Evolutionary conservation across 2,888 invertebrate species (phyloP).

Genomic region (Pinctada fucata): DNA sequence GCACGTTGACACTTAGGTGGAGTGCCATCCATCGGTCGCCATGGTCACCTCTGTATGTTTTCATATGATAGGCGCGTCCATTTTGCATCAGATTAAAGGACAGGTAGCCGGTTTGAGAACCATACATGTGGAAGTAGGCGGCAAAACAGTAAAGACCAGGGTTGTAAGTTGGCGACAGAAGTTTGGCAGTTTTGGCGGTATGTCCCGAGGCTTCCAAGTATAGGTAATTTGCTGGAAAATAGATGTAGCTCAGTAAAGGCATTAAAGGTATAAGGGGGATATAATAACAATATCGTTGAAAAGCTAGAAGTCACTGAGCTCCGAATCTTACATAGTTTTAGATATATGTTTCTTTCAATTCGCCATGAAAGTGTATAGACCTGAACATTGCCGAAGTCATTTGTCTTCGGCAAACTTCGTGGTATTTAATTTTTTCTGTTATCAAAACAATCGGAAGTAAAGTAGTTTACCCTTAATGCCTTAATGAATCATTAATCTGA

Average conservation of each 20-base stretch:
- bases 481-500: too few species aligned
- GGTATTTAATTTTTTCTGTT: too few species aligned
- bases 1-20: slow-evolving; percentile 20
- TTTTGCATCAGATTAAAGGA: slow-evolving; percentile 47
- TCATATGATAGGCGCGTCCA: slow-evolving; percentile 27
- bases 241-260: too few species aligned
- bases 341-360: too few species aligned
- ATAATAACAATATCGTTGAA: too few species aligned
- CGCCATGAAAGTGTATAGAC: too few species aligned
- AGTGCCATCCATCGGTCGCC: slow-evolving; percentile 54
- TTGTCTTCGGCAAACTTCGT: too few species aligned
- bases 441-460: too few species aligned
- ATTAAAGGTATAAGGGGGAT: background rate
- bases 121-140: slow-evolving; percentile 67
- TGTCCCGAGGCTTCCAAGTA: slow-evolving; percentile 62
- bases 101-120: slow-evolving; percentile 56
- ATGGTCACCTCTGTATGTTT: slow-evolving; percentile 51
- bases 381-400: too few species aligned
- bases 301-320: background rate
- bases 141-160: slow-evolving; percentile 62
- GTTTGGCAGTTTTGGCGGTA: slow-evolving; percentile 45
- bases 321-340: background rate
- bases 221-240: slow-evolving; percentile 60
- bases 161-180: slow-evolving; percentile 50
- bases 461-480: too few species aligned